phyloP scores from a whole-genome alignment of 1,140 invertebrate genomes.

The Lasioglossum baleicum region DNA sequence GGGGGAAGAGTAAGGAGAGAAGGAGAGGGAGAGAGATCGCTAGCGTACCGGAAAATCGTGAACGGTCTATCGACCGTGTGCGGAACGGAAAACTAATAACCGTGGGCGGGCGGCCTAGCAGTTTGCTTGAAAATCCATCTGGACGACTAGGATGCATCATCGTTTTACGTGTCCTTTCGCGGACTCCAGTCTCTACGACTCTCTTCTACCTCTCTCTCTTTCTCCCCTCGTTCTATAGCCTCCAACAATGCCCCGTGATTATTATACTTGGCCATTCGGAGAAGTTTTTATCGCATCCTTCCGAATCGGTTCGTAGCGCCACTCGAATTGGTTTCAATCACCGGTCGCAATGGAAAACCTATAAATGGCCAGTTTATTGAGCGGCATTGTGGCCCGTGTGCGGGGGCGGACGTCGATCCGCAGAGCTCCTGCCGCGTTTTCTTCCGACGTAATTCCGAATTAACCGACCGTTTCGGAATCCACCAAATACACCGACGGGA shows the following conservation, averaged over 20 bases:
- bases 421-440: too few relatives aligned
- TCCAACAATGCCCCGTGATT: neutral
- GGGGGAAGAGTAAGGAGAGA: too few relatives aligned
- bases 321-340: constrained; percentile 5
- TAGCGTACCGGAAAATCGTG: neutral
- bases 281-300: neutral
- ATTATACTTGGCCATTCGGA: neutral
- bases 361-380: constrained; percentile 10
- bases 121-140: constrained; percentile 74
- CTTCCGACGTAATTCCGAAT: too few relatives aligned
- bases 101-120: neutral
- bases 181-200: too few relatives aligned
- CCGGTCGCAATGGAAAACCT: constrained; percentile 5
- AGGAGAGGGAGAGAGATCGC: too few relatives aligned
- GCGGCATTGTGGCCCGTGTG: neutral
- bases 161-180: too few relatives aligned
- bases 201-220: too few relatives aligned
- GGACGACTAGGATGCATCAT: constrained; percentile 77
- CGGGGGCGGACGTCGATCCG: neutral
- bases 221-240: neutral
- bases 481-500: too few relatives aligned
- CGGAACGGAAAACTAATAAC: too few relatives aligned
- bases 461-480: neutral
- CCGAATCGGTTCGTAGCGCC: neutral
- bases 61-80: neutral